These are phyloP conservation scores for Malthinus flaveolus DNA, from an alignment of 2,888 invertebrate genomes.

Conservation along the genomic window DNA sequence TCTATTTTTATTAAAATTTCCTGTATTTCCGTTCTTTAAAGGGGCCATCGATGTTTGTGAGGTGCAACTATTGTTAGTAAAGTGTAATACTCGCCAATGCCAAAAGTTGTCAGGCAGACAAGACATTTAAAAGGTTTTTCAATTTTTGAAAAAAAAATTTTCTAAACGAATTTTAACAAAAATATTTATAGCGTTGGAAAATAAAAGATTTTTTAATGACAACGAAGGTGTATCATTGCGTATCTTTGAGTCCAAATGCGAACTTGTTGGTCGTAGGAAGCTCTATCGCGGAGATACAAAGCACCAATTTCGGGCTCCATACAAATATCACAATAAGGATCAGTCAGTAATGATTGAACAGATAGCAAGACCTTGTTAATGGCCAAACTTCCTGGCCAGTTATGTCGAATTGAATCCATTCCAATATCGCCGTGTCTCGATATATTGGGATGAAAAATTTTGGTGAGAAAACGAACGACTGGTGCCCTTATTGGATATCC, in stretches of 20 bases:
- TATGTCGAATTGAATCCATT: conserved; percentile 92
- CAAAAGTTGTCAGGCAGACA: no score
- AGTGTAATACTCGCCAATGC: no score
- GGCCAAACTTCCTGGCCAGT: conserved; percentile 96
- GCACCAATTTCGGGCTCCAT: conserved; percentile 87
- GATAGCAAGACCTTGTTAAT: conserved; percentile 87
- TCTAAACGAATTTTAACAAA: not conserved
- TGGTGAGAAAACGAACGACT: conserved; percentile 87
- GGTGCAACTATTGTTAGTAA: no score
- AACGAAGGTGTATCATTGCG: conserved; percentile 71
- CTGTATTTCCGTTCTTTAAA: no score
- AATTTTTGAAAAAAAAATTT: not conserved
- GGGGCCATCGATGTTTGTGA: no score
- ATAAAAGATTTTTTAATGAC: not conserved
- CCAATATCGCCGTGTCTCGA: conserved; percentile 95
- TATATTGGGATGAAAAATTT: conserved; percentile 93
- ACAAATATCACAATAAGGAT: conserved; percentile 86
- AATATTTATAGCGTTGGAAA: no score
- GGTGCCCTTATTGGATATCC: conserved; percentile 92
- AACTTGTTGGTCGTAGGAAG: conserved; percentile 78
- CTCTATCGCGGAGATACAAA: conserved; percentile 73
- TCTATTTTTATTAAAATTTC: no score
- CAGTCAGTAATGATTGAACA: conserved; percentile 85
- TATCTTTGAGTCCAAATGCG: conserved; percentile 89
- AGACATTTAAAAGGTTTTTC: no score